Base-by-base conservation (phyloP, 2,797 vertebrate species). In the Phaenicophaeus curvirostris region DNA sequence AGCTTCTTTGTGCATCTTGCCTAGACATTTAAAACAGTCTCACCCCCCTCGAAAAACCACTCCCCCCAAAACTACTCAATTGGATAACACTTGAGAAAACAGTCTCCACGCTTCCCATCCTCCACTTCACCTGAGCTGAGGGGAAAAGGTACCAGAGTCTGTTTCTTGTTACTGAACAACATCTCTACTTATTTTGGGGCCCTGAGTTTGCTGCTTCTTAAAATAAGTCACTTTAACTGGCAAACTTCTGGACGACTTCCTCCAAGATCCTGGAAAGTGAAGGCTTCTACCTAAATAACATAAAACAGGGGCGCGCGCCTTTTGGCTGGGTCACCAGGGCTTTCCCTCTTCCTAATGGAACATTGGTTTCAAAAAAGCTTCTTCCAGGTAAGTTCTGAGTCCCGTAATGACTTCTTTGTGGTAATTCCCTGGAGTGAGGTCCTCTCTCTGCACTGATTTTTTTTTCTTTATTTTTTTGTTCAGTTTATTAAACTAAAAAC, bases 161-260 rank as follows among this genome's bases (percentile, higher is more conserved):
- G 99, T 99, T 99, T 99, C 99, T 99, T 99, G 99, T 99, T 99
- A 99, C 99, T 98, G 97, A 98, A 89, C 98, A 98, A 97, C 98
- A 96, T 97, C 98, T 97, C 96, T 97, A 98, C 97, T 98, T 98
- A 95, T 98, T 98, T 98, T 98, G 98, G 98, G 98, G 97, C 98
- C 97, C 98, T 98, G 97, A 97, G 98, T 97, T 98, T 98, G 98
- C 98, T 98, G 97, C 96, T 98, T 96, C 97, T 89, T 97, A 96
- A 96, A 96, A 41, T 96, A 96, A 98, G 96, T 97, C 97, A 97
- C 91, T 97, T 97, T 97, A 97, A 97, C 97, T 98, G 96, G 98
- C 97, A 98, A 97, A 97, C 96, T 96, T 97, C 97, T 97, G 97
- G 98, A 98, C 97, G 96, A 97, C 97, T 97, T 98, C 98, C 98